Evolutionary conservation across 2,888 invertebrate species (phyloP), one percentile per base, ranked within the genome.

Genomic region (Ectropis crepuscularia): DNA sequence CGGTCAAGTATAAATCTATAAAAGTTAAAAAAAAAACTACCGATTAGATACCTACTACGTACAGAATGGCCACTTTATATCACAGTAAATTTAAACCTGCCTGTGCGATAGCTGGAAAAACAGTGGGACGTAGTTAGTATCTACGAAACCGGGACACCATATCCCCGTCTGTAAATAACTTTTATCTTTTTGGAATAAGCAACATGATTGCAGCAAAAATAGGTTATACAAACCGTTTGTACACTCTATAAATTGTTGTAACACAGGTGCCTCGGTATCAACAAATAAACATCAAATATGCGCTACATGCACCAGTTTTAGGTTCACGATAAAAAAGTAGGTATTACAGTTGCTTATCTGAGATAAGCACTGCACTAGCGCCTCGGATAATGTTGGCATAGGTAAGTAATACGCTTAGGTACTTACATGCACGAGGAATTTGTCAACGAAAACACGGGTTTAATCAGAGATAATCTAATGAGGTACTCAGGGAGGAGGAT

Each of bases 361-460:
- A 61, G 69, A 69, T 69, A 65, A 62, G 49, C 63, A 61, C 28
- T 57, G 53, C 58, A 54, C 38, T 28, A 42, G 53, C 49, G 64
- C 49, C 47, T 53, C 37, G 50, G 10, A 47, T 51, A 61, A 60
- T 67, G 58, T 71, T 71, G 69, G 48, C 60, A 49, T 65, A 71
- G 67, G 69, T 71, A 71, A 70, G 68, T 66, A 61, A 47, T 49
- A 38, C 6, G 11, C 11, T 43, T 38, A 37, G 28, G n/a, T 38
- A 37, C 38, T 6, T 50, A 11, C 7, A 50, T 12, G 12, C 38
- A 50, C 38, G 38, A 8, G 16, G 16, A 50, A 38, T 38, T 11
- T 38, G 49, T 38, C 42, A 53, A 43, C 49, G 48, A 54, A 36
- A 11, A 50, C 41, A 38, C 28, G 1, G 38, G 11, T 50, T 6